Percentiles rank a stretch among this genome's conserved stretches.
Conservation (phyloP, 23 tunicate genomes). For the Botrylloides violaceus region DNA sequence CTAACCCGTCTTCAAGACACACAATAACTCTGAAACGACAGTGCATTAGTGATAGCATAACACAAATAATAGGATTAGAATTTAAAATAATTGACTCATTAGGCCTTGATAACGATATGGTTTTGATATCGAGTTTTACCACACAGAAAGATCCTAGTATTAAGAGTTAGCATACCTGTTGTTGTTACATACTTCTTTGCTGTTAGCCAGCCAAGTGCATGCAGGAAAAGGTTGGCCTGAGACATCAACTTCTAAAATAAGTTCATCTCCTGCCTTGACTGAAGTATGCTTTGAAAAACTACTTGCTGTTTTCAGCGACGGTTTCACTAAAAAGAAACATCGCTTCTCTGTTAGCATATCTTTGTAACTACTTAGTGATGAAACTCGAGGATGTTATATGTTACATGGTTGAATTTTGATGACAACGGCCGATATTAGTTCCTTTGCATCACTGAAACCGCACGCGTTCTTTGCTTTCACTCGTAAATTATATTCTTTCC, state of each 20-base stretch:
- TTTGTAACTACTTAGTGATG: not conserved
- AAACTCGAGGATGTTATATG: not conserved
- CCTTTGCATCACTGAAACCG: conserved; percentile 76
- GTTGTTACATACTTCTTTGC: not conserved
- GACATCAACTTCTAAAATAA: conserved; percentile 44
- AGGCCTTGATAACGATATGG: no score
- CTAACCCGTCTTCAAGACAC: not conserved
- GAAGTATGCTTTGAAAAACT: conserved; percentile 9
- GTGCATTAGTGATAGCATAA: no score
- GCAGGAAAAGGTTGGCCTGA: conserved; percentile 65
- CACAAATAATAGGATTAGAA: not conserved
- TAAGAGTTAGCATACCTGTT: no score
- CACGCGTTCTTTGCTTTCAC: conserved; percentile 72
- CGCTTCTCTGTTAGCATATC: no score
- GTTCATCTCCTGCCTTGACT: conserved; percentile 58
- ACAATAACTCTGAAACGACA: not conserved
- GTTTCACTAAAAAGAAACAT: conserved; percentile 3
- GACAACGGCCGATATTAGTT: conserved; percentile 68
- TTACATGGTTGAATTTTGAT: conserved; percentile 39
- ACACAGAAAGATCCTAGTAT: no score
- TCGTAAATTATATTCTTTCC: conserved; percentile 76
- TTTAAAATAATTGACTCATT: no score
- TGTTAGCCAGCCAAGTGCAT: conserved; percentile 27
- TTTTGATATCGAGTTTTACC: no score
- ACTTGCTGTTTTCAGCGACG: not conserved